Base-by-base conservation (phyloP, 2,888 invertebrate genomes). In the Cenopis cana region DNA sequence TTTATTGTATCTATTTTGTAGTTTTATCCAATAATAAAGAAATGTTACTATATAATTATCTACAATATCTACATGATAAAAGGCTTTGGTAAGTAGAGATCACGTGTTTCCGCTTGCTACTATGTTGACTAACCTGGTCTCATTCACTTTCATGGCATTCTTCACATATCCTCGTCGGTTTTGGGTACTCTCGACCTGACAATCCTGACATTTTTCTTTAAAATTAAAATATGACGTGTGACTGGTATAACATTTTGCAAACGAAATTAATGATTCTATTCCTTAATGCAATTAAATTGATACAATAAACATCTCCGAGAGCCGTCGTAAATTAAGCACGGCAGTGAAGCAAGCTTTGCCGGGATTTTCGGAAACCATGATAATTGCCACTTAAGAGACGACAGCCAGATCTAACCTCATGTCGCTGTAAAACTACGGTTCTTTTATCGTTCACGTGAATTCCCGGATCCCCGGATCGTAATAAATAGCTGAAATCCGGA, bases 401-500 rank as follows among this genome's bases (percentile, higher is more conserved):
- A 64, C 56, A 68, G 59, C 33, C 59, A 52, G 64, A 72, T 66
- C 66, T 66, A 71, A 72, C 72, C 65, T 60, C 68, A 64, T 65
- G 57, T 60, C 68, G 70, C 50, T 59, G 72, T 71, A 74, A 75
- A 75, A 74, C 74, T 81, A 77, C 77, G 81, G 78, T 78, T 78
- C 79, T 86, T 89, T 91, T 92, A 92, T 92, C 92, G 84, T 79
- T 77, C 76, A 85, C 90, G 89, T 91, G 91, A 91, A 93, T 90
- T 90, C 84, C 77, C 80, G 81, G 83, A 88, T 90, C 88, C 88
- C 86, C 82, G 78, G 91, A 89, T 89, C 80, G 91, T 88, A 90
- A 92, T 92, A 92, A 93, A 92, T 93, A 91, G 88, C 85, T 85
- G 86, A 90, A 92, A 92, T 91, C 90, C 85, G 86, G 87, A 90